phyloP scores from a whole-genome alignment of 2,113 vertebrate species.

The Grammomys surdaster region DNA sequence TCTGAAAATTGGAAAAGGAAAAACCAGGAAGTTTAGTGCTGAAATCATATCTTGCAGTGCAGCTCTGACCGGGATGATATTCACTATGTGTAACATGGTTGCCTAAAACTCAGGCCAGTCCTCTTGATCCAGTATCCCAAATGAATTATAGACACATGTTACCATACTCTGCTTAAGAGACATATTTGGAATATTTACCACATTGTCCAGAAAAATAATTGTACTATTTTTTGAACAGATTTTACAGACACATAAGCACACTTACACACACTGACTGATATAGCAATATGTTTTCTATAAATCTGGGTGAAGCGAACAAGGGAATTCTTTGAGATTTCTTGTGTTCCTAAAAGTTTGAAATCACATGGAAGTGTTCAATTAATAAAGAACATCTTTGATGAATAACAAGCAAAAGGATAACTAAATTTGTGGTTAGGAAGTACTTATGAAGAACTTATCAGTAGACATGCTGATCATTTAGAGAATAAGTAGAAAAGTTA shows the following conservation, averaged over 20 bases:
- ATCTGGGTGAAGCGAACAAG: background rate
- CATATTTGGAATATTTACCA: slow-evolving; percentile 1
- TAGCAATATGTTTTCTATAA: background rate
- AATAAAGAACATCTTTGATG: background rate
- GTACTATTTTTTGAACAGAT: background rate
- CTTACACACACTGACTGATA: background rate
- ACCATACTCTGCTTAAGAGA: background rate
- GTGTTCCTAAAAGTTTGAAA: background rate
- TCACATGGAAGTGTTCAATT: background rate
- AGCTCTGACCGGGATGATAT: background rate
- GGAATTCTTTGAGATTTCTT: background rate
- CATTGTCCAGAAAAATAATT: background rate
- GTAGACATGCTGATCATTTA: background rate
- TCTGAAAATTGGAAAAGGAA: background rate
- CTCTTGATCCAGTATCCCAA: background rate
- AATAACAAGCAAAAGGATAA: slow-evolving; percentile 24
- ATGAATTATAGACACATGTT: background rate
- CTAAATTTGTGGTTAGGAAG: background rate
- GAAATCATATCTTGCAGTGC: background rate
- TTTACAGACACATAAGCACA: background rate
- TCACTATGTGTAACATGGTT: background rate
- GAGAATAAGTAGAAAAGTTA: background rate
- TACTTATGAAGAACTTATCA: slow-evolving; percentile 26
- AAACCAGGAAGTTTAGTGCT: background rate
- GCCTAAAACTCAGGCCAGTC: background rate